phyloP scores from a whole-genome alignment of 2,113 vertebrate species.

The Malurus melanocephalus region DNA sequence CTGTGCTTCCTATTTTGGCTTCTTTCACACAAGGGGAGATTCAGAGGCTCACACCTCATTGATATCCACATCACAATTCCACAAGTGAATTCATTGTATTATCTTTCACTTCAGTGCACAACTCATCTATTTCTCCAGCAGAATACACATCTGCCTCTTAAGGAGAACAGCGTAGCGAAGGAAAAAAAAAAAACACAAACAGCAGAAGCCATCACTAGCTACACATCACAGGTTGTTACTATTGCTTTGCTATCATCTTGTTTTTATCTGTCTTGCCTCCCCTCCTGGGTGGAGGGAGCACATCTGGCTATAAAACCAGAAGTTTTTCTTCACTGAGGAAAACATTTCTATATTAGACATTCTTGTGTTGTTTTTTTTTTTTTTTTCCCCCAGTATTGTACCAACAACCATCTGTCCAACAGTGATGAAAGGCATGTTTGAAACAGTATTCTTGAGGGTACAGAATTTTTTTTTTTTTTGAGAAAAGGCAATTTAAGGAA shows the following conservation, averaged over 20 bases:
- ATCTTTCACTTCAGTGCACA: constrained; percentile 46
- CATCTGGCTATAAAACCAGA: neutral
- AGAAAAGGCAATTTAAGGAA: neutral
- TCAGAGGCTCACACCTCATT: neutral
- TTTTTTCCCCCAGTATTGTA: neutral
- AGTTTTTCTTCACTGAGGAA: neutral
- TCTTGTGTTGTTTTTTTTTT: neutral
- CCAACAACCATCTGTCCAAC: neutral
- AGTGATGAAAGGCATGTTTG: neutral
- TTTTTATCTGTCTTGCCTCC: neutral
- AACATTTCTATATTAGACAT: neutral
- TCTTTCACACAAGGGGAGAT: neutral
- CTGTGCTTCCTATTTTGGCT: neutral
- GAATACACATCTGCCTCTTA: constrained; percentile 4
- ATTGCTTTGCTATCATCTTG: neutral
- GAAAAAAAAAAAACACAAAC: neutral
- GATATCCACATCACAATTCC: neutral
- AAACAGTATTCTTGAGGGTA: neutral
- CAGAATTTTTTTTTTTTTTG: neutral
- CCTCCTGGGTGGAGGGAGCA: neutral
- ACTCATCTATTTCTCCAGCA: neutral
- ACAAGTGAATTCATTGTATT: constrained; percentile 28
- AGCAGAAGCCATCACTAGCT: neutral
- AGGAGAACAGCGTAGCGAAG: neutral
- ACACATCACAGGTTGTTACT: neutral